Conservation (phyloP, 2,797 vertebrate species). For the Cichlasoma orientale region DNA sequence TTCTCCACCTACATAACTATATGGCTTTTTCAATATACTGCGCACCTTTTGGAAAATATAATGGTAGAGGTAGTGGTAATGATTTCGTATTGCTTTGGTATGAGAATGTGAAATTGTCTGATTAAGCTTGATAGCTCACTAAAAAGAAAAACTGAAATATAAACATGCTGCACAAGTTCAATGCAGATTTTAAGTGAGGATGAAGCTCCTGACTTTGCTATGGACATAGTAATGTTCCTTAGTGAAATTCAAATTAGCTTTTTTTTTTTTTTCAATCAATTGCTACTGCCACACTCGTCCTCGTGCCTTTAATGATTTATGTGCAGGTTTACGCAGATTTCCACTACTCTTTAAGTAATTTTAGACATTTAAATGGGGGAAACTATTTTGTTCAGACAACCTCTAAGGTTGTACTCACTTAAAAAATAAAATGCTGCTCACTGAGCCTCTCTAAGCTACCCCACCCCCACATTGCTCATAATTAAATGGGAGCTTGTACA, state of each 20-base stretch:
- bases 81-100: slow-evolving; percentile 10
- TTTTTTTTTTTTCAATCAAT: background rate
- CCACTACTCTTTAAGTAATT: slow-evolving; percentile 3
- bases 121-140: background rate
- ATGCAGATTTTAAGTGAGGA: background rate
- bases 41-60: slow-evolving; percentile 3
- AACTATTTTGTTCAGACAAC: slow-evolving; percentile 12
- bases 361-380: slow-evolving; percentile 6
- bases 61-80: background rate
- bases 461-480: slow-evolving; percentile 22
- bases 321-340: slow-evolving; percentile 28
- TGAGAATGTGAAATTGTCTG: slow-evolving; percentile 11
- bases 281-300: background rate
- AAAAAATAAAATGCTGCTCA: slow-evolving; percentile 18
- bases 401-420: slow-evolving; percentile 3
- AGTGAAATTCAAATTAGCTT: slow-evolving; percentile 9
- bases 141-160: background rate
- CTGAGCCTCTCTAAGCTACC: background rate
- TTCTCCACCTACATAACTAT: background rate
- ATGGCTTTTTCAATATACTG: background rate
- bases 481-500: slow-evolving; percentile 54
- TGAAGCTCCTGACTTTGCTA: background rate
- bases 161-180: background rate
- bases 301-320: slow-evolving; percentile 26
- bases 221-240: background rate